Conservation (phyloP, 2,888 invertebrate genomes). For the Colostygia pectinataria region DNA sequence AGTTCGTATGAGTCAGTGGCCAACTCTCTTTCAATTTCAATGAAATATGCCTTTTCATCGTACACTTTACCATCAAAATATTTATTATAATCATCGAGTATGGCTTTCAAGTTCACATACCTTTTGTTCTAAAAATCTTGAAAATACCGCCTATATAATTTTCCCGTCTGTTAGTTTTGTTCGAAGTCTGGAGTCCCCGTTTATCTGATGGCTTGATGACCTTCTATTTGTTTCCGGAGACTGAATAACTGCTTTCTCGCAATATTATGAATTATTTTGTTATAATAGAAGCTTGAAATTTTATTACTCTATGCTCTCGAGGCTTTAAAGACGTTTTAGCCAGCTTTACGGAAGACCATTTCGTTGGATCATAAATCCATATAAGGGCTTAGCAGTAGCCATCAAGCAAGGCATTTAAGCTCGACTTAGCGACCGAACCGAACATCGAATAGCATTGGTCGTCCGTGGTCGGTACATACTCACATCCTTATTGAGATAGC, state of each 20-base stretch:
- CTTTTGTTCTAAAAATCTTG: not conserved
- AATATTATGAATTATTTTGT: not conserved
- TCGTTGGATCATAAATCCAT: no score
- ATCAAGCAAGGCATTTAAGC: not conserved
- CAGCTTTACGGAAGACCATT: no score
- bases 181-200: not conserved
- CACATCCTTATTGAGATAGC: conserved; percentile 98
- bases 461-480: conserved; percentile 78
- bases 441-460: conserved; percentile 9
- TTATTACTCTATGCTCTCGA: no score
- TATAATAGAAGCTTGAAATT: no score
- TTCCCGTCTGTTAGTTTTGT: conserved; percentile 4
- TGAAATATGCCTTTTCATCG: conserved; percentile 3
- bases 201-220: conserved; percentile 13
- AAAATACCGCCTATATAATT: not conserved
- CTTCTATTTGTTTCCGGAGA: conserved; percentile 9
- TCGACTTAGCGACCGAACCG: not conserved
- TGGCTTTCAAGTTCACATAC: conserved; percentile 1
- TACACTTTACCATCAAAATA: conserved; percentile 2
- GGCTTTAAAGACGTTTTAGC: no score
- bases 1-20: no score
- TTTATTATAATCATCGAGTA: not conserved
- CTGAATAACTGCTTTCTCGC: conserved; percentile 1
- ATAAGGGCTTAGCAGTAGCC: no score
- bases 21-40: conserved; percentile 1